Evolutionary conservation across 2,888 invertebrate species (phyloP), one percentile per base, ranked within the genome.

Genomic region (Choristoneura rosaceana): DNA sequence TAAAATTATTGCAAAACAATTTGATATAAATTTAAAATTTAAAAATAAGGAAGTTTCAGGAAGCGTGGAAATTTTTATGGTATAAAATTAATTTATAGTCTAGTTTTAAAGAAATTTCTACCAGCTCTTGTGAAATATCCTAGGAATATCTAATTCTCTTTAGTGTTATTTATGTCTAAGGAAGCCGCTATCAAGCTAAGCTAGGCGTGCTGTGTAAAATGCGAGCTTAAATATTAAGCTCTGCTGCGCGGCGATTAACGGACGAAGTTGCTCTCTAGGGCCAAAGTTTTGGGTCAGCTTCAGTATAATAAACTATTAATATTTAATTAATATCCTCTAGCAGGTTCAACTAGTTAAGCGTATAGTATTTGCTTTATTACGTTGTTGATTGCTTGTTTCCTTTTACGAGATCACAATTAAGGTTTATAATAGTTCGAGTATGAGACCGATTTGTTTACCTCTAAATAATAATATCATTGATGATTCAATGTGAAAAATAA

Each of bases 281-380:
- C 34, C 58, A 7, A 73, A 73, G 63, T 73, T 73, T 58, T 59
- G 68, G 73, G 73, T 64, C 68, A 68, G 73, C 64, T 63, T 58
- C 43, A 34, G 71, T 63, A 64, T 73, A 70, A 73, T 69, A 69
- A 73, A 73, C 73, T 73, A 69, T 73, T 73, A 73, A 73, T 73
- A 73, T 64, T 69, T 64, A 60, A 64, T 69, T 69, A 73, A 69
- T 47, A 45, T 63, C 17, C 34, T 63, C 38, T 47, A 55, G 55
- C 25, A 55, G 25, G 25, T 25, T 55, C 8, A 55, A 25, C 25
- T 55, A 25, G 55, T 55, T 55, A 12, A 2, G 3, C 55, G 55
- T 12, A 25, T 25, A 17, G 55, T 55, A 5, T 12, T 55, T 10
- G 12, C 12, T 55, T 25, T 25, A 55, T 25, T 12, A 25, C 4